These are phyloP conservation scores for Drosophila crucigera DNA, from an alignment of 2,888 invertebrate species.

Conservation along the genomic window DNA sequence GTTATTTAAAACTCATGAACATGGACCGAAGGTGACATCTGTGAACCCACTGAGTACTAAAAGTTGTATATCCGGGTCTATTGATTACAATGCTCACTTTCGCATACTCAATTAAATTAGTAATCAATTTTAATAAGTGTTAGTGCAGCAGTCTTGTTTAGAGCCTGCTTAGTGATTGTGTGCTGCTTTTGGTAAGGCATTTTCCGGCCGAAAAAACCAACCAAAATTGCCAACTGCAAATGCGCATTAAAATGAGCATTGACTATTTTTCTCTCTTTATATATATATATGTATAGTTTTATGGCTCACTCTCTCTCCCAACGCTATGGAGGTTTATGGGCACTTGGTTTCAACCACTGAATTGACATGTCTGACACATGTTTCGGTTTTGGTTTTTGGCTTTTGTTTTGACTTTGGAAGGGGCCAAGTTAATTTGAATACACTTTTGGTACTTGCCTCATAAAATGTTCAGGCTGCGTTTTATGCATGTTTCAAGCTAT, in stretches of 20 bases:
- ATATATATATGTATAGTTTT: not conserved
- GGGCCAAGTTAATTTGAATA: slow-evolving; percentile 74
- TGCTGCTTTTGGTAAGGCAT: slow-evolving; percentile 42
- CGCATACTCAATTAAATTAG: not conserved
- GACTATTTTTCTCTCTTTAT: slow-evolving; percentile 15
- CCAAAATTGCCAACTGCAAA: slow-evolving; percentile 48
- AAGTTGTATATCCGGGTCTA: not conserved
- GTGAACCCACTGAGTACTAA: not conserved
- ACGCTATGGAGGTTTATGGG: slow-evolving; percentile 14
- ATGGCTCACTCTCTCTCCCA: not conserved
- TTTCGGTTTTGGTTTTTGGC: slow-evolving; percentile 62
- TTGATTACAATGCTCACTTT: not conserved
- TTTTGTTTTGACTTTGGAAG: slow-evolving; percentile 47
- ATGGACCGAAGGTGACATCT: not conserved
- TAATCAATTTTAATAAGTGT: not conserved
- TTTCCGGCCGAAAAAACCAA: slow-evolving; percentile 22
- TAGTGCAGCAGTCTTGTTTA: not conserved
- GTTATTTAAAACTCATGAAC: not conserved
- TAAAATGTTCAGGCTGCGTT: slow-evolving; percentile 53
- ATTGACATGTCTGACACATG: slow-evolving; percentile 77
- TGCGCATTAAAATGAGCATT: slow-evolving; percentile 55
- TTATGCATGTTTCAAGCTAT: slow-evolving; percentile 36
- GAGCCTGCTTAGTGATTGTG: not conserved
- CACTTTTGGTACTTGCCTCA: slow-evolving; percentile 72
- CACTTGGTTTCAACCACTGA: slow-evolving; percentile 47